phyloP scores from a whole-genome alignment of 2,888 invertebrate species.

The Automeris io region DNA sequence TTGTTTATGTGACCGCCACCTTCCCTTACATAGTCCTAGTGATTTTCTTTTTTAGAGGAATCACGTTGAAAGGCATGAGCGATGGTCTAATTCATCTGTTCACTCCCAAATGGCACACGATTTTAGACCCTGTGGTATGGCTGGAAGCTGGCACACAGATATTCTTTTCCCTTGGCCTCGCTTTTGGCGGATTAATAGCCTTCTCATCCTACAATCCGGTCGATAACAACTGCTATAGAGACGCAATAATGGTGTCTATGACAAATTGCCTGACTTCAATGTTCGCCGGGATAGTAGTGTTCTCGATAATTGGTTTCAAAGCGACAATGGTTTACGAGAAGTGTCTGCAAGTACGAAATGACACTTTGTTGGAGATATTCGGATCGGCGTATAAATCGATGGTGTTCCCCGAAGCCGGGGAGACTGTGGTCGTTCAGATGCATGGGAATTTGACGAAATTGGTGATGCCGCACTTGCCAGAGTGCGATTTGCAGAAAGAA shows the following conservation, averaged over 20 bases:
- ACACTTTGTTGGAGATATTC: conserved; percentile 76
- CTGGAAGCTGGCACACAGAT: conserved; percentile 98
- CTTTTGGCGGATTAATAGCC: conserved; percentile 96
- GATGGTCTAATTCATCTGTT: conserved; percentile 93
- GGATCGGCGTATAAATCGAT: conserved; percentile 65
- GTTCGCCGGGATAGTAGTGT: conserved; percentile 97
- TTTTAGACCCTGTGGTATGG: conserved; percentile 97
- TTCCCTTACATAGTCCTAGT: conserved; percentile 97
- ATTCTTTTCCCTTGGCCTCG: conserved; percentile 96
- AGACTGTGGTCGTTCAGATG: conserved; percentile 65
- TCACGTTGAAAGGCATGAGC: conserved; percentile 90
- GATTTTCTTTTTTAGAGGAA: conserved; percentile 96
- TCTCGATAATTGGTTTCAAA: conserved; percentile 96
- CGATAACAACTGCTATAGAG: conserved; percentile 96
- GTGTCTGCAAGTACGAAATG: conserved; percentile 81
- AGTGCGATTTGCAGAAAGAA: conserved; percentile 90
- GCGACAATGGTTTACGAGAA: conserved; percentile 89
- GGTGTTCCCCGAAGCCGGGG: conserved; percentile 76
- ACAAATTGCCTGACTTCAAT: conserved; percentile 97
- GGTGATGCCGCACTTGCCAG: conserved; percentile 81
- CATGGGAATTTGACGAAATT: conserved; percentile 77
- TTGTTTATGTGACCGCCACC: conserved; percentile 96
- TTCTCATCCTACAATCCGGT: conserved; percentile 98
- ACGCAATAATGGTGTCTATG: conserved; percentile 93
- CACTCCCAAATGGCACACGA: conserved; percentile 93